A percentile compares a stretch with the other conserved stretches of the same genome.
Evolutionary conservation across 2,888 invertebrate genomes (phyloP).

Genomic region (Apamea anceps): DNA sequence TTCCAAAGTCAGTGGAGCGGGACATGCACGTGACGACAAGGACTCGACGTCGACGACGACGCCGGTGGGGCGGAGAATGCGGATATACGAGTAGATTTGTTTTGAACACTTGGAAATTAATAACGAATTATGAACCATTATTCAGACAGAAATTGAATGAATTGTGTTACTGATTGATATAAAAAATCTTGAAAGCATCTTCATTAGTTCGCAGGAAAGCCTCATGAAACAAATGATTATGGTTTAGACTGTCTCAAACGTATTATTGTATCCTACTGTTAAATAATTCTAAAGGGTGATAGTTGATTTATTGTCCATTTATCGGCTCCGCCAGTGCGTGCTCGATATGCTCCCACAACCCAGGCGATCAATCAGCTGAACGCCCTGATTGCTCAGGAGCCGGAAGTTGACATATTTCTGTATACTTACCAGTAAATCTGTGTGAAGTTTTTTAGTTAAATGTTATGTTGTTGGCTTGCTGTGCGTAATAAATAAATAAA

Average conservation of each 20-base stretch:
- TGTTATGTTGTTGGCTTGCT: too few relatives aligned
- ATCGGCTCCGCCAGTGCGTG: too few relatives aligned
- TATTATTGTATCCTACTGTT: background rate
- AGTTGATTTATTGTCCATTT: too few relatives aligned
- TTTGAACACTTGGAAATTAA: constrained; percentile 8
- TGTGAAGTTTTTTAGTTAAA: too few relatives aligned
- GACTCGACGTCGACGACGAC: constrained; percentile 9
- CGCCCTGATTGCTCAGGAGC: too few relatives aligned
- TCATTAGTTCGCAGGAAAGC: background rate
- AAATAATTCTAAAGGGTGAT: too few relatives aligned
- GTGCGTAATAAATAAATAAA: too few relatives aligned
- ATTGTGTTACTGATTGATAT: background rate
- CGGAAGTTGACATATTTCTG: too few relatives aligned
- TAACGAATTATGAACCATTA: background rate
- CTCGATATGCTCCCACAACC: too few relatives aligned
- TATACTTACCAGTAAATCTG: too few relatives aligned
- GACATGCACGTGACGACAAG: constrained; percentile 48
- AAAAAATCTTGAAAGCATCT: background rate
- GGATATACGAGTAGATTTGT: background rate
- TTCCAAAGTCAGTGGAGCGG: constrained; percentile 51
- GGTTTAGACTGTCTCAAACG: background rate
- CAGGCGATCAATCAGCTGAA: too few relatives aligned
- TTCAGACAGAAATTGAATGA: background rate
- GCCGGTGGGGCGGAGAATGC: background rate
- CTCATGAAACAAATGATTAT: background rate